Evolutionary conservation across 2,888 invertebrate species (phyloP).

Genomic region (Miltochrista miniata): DNA sequence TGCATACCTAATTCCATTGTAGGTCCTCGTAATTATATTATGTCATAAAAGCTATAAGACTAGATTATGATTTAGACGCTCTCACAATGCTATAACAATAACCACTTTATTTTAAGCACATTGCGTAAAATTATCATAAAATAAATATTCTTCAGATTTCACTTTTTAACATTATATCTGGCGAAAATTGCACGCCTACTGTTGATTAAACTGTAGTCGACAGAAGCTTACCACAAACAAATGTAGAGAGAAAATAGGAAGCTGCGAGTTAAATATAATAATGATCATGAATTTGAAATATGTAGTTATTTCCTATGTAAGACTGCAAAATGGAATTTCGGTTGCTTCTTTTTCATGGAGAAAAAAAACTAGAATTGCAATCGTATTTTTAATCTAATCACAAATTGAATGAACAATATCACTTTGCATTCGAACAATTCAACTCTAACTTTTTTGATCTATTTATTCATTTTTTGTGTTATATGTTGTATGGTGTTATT

Average conservation of each 20-base stretch:
- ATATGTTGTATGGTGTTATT: too few relatives aligned
- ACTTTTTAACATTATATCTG: constrained; percentile 7
- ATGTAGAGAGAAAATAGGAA: constrained; percentile 37
- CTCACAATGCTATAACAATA: neutral
- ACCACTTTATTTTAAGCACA: neutral
- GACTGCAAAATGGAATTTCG: too few relatives aligned
- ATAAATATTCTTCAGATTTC: constrained; percentile 11
- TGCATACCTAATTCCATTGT: too few relatives aligned
- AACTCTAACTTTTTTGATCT: too few relatives aligned
- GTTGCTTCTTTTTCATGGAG: too few relatives aligned
- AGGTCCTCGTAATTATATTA: neutral
- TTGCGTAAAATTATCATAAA: neutral
- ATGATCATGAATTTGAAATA: neutral
- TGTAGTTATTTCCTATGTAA: too few relatives aligned
- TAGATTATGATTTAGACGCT: neutral
- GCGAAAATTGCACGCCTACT: neutral
- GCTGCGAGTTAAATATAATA: neutral
- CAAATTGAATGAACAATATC: too few relatives aligned
- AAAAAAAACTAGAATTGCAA: too few relatives aligned
- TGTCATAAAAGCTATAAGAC: neutral
- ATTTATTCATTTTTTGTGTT: too few relatives aligned
- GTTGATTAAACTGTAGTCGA: neutral
- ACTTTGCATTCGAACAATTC: too few relatives aligned
- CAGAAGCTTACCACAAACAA: constrained; percentile 37
- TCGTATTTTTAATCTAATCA: too few relatives aligned